Conservation (phyloP, 2,797 vertebrate genomes). For the Holocentrus rufus region DNA sequence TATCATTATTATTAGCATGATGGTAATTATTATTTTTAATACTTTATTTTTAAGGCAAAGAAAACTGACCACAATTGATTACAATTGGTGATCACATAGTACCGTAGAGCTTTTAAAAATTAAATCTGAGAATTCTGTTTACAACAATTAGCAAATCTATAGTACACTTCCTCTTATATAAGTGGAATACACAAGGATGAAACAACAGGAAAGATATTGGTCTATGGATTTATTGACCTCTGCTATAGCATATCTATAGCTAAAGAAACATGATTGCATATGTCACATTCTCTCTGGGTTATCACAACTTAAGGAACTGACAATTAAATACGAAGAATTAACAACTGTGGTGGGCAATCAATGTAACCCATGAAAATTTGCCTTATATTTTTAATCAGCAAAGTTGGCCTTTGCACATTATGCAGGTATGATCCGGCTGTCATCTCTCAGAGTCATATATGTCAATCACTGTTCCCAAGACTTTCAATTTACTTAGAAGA, state of each 20-base stretch:
- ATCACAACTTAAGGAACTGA: conserved; percentile 43
- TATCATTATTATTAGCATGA: no score
- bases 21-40: no score
- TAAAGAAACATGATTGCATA: conserved; percentile 20
- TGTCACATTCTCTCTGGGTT: conserved; percentile 6
- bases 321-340: conserved; percentile 47
- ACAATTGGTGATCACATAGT: no score
- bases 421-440: conserved; percentile 4
- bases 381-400: conserved; percentile 43
- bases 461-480: conserved; percentile 2
- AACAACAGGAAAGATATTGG: not conserved
- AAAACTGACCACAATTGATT: no score
- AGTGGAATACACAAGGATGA: not conserved
- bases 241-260: not conserved
- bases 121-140: no score
- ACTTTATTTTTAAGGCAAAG: no score
- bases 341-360: not conserved
- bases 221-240: conserved; percentile 4
- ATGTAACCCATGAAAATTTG: not conserved
- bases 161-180: no score
- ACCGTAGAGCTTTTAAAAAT: no score
- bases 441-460: conserved; percentile 10
- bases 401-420: conserved; percentile 12
- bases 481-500: conserved; percentile 9
- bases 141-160: no score